Evolutionary conservation across 1,140 invertebrate genomes (phyloP).

Genomic region (Diuraphis noxia): DNA sequence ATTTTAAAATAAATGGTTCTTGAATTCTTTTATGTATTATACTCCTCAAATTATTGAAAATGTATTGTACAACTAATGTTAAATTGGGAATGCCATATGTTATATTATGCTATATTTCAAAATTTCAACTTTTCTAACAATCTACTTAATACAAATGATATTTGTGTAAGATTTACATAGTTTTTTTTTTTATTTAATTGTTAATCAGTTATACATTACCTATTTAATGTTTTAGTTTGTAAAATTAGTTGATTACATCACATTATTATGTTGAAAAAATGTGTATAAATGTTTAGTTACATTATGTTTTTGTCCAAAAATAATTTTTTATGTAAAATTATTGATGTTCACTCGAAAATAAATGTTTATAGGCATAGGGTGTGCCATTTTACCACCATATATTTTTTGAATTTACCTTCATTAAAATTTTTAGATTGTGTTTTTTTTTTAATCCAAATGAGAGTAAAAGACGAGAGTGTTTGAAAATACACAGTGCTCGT

Average conservation of each 20-base stretch:
- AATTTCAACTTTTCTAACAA: not conserved
- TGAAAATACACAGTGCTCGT: not conserved
- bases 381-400: slow-evolving; percentile 57
- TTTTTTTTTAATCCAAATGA: not conserved
- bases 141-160: not conserved
- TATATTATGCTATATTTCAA: not conserved
- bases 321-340: not conserved
- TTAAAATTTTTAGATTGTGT: not conserved
- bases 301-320: not conserved
- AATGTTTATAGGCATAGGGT: slow-evolving; percentile 9
- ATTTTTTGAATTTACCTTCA: slow-evolving; percentile 55
- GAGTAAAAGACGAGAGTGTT: not conserved
- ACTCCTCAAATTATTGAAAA: not conserved
- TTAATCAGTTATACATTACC: slow-evolving; percentile 7
- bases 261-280: not conserved
- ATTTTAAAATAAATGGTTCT: not conserved
- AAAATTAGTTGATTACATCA: slow-evolving; percentile 23
- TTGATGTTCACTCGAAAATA: slow-evolving; percentile 11
- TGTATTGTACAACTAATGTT: not conserved
- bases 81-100: not conserved
- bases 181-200: not conserved
- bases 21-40: not conserved
- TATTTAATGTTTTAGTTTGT: slow-evolving; percentile 26
- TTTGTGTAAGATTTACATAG: not conserved
- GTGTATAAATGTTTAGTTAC: not conserved